Percentiles rank a stretch among this genome's conserved stretches.
Evolutionary conservation across 2,797 vertebrate genomes (phyloP).

Genomic region (Hemitrygon akajei): DNA sequence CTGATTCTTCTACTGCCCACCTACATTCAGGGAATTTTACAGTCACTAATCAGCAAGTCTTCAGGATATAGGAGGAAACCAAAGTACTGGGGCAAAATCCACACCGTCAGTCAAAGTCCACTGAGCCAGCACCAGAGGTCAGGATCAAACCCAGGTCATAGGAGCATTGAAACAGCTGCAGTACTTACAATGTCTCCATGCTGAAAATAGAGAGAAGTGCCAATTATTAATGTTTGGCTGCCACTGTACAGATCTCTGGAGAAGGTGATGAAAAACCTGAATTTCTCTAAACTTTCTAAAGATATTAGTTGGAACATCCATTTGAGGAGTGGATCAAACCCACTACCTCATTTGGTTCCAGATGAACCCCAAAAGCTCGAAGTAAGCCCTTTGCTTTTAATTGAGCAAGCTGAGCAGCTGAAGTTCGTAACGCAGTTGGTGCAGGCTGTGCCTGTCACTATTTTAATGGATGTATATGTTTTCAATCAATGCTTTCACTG

Average conservation of each 20-base stretch:
- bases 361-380: background rate
- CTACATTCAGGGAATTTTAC: too few relatives aligned
- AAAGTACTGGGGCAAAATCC: too few relatives aligned
- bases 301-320: background rate
- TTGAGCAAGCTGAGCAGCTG: background rate
- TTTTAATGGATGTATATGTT: background rate
- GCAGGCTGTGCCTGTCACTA: background rate
- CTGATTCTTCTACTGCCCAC: too few relatives aligned
- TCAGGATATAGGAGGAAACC: too few relatives aligned
- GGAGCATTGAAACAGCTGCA: too few relatives aligned
- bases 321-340: background rate
- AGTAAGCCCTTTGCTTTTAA: background rate
- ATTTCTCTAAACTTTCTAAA: background rate
- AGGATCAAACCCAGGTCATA: too few relatives aligned
- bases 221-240: background rate
- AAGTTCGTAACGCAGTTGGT: background rate
- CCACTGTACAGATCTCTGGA: background rate
- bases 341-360: background rate
- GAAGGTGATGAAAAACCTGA: background rate
- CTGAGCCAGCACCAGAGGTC: too few relatives aligned
- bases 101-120: too few relatives aligned
- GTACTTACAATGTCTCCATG: too few relatives aligned
- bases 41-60: too few relatives aligned
- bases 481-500: background rate
- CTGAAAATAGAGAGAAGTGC: background rate